Conservation (phyloP, 1,140 invertebrate genomes). For the Ruditapes philippinarum region DNA sequence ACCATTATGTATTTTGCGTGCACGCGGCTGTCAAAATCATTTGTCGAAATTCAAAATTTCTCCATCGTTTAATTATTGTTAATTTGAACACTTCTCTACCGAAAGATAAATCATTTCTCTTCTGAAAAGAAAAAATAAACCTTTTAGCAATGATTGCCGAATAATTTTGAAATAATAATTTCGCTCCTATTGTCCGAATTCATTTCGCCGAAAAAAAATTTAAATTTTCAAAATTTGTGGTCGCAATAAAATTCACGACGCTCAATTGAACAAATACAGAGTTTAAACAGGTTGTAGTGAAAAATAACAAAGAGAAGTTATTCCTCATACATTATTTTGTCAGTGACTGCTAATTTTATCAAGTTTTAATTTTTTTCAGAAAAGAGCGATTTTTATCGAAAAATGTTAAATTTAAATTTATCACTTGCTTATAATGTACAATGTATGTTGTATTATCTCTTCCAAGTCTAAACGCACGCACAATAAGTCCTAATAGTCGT, state of each 20-base stretch:
- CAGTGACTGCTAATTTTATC: neutral
- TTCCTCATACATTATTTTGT: neutral
- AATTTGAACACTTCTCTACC: neutral
- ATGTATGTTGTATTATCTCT: no score
- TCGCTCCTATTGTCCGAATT: slow-evolving; percentile 31
- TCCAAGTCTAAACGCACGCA: no score
- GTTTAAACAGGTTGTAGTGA: neutral
- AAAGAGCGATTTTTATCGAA: neutral
- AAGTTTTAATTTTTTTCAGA: slow-evolving; percentile 26
- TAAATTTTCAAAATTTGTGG: slow-evolving; percentile 47
- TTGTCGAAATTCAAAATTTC: slow-evolving; percentile 43
- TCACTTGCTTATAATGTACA: neutral
- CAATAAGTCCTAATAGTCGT: no score
- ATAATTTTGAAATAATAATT: slow-evolving; percentile 49
- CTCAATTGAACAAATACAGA: slow-evolving; percentile 35
- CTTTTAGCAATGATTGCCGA: slow-evolving; percentile 29
- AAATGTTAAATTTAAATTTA: neutral
- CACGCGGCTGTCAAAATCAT: slow-evolving; percentile 48
- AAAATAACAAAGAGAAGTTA: neutral
- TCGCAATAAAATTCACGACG: slow-evolving; percentile 45
- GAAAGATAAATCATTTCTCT: slow-evolving; percentile 39
- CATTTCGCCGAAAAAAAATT: slow-evolving; percentile 60
- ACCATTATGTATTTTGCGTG: slow-evolving; percentile 15
- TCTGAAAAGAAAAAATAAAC: neutral
- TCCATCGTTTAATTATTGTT: slow-evolving; percentile 41